These are phyloP conservation scores for Nycticryphes semicollaris DNA, from an alignment of 2,113 vertebrate species.

Conservation along the genomic window DNA sequence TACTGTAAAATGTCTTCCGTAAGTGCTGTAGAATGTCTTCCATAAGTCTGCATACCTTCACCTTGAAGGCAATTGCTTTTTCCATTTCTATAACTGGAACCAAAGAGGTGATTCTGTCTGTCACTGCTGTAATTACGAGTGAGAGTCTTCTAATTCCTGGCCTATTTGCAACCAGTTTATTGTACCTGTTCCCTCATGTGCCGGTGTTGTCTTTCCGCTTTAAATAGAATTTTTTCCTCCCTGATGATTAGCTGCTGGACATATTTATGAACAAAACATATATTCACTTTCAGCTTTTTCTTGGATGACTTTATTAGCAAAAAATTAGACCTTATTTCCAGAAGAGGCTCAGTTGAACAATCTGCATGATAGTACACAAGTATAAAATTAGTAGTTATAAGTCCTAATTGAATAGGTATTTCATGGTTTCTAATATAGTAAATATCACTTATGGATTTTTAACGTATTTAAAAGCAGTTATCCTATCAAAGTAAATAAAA, in stretches of 20 bases:
- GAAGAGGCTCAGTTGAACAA: neutral
- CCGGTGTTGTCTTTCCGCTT: neutral
- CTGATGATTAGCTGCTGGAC: neutral
- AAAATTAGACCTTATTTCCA: neutral
- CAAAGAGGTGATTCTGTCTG: neutral
- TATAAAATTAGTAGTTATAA: neutral
- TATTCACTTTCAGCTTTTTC: neutral
- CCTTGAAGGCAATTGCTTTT: neutral
- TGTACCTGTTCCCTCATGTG: neutral
- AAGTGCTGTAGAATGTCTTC: neutral
- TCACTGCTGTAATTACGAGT: fast-evolving
- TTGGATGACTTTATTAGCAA: neutral
- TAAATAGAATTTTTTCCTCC: neutral
- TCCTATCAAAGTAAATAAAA: neutral
- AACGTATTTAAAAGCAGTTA: neutral
- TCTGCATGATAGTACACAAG: neutral
- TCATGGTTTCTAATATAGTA: neutral
- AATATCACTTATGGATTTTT: neutral
- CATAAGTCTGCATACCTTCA: neutral
- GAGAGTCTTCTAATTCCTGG: neutral
- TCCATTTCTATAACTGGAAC: neutral
- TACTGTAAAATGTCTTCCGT: neutral
- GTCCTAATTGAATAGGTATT: neutral
- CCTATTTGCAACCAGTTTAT: neutral
- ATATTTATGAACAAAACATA: neutral